Evolutionary conservation across 2,113 vertebrate species (phyloP), one percentile per base, ranked within the genome.

Genomic region (Cryptotis parvus): DNA sequence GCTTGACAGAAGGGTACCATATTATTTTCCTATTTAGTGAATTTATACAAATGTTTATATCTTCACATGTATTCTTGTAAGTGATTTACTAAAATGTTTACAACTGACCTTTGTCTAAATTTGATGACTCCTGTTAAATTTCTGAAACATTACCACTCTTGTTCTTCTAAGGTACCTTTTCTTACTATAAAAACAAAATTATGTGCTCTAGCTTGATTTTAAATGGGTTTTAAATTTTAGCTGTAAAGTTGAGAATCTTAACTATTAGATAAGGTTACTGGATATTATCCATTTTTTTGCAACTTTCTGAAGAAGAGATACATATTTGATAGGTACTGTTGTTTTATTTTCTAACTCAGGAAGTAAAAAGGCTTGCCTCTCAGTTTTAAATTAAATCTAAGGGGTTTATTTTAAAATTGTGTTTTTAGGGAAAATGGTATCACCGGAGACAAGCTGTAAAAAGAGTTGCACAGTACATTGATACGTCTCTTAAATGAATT

Each of bases 401-500:
- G 84, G 45, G 3, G 87, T 94, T 96, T 87, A 74, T 58, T 35
- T 73, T 65, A 93, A 96, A 94, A 93, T 95, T 96, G 29, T 97
- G 55, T 97, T 98, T 97, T 87, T 94, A 99, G 99, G 99, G 98
- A 94, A 99, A 98, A 94, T 99, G 98, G 99, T 99, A 98, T 97
- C 97, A 98, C 76, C 98, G 98, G 95, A 98, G 98, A 96, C 98
- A 99, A 97, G 98, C 98, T 55, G 99, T 99, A 94, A 99, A n/a
- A 99, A 95, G 99, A 99, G 90, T 97, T 99, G 55, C 99, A 99
- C 97, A 97, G 98, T 97, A 99, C 99, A 0, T 98, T 99, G 75
- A 98, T 99, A 96, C 98, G 99, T 97, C 98, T 99, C 95, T 97
- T 99, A 95, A 99, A 99, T 96, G 99, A 99, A 96, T 98, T 99